Percentiles rank a stretch among this genome's conserved stretches.
phyloP scores from a whole-genome alignment of 2,888 invertebrate species.

The Anagyrus pseudococci region DNA sequence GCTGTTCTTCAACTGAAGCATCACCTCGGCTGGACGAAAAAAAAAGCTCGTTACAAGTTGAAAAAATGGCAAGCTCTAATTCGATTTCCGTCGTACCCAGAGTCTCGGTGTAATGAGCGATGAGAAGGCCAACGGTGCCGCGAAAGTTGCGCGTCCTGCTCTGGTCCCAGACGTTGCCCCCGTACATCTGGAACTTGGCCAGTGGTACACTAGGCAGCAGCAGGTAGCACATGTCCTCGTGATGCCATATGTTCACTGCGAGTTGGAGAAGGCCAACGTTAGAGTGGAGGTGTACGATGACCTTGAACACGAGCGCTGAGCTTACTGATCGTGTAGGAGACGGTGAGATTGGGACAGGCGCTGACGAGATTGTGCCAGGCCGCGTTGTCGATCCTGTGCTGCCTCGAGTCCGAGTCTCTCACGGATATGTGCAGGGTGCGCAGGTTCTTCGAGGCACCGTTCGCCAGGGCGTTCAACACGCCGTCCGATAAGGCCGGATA shows the following conservation, averaged over 20 bases:
- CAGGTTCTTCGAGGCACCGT: constrained; percentile 56
- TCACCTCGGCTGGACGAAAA: constrained; percentile 55
- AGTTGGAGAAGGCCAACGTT: constrained; percentile 16
- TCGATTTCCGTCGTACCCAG: constrained; percentile 53
- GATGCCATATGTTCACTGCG: constrained; percentile 62
- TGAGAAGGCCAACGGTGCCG: constrained; percentile 59
- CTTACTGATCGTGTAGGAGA: constrained; percentile 58
- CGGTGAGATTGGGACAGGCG: constrained; percentile 60
- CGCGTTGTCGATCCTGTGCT: constrained; percentile 58
- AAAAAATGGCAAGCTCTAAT: neutral
- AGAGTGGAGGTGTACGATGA: too few relatives aligned
- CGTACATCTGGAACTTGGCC: constrained; percentile 60
- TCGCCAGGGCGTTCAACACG: constrained; percentile 59
- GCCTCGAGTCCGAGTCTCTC: constrained; percentile 60
- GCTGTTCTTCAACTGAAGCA: constrained; percentile 62
- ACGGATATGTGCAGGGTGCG: constrained; percentile 59
- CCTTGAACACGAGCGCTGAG: too few relatives aligned
- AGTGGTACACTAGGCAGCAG: constrained; percentile 63
- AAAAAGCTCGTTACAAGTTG: neutral
- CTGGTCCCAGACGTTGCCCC: constrained; percentile 63
- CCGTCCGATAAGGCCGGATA: constrained; percentile 62
- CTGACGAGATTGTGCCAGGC: constrained; percentile 60
- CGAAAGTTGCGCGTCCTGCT: constrained; percentile 62
- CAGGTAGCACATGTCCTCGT: constrained; percentile 62
- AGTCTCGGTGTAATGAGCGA: constrained; percentile 59